These are phyloP conservation scores for Cylloceria caligata DNA, from an alignment of 2,888 invertebrate genomes.

Conservation along the genomic window DNA sequence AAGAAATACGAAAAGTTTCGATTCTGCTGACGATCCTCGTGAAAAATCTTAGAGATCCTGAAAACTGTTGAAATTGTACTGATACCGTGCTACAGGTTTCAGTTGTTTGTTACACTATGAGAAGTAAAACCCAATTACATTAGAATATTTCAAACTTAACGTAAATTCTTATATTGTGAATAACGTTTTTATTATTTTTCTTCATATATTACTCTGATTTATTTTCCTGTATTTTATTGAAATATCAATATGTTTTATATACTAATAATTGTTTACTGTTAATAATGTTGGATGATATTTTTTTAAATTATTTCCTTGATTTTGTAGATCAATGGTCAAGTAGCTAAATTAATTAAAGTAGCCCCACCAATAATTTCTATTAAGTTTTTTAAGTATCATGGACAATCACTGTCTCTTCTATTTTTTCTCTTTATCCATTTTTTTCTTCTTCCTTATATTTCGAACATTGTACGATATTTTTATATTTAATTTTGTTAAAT, in stretches of 20 bases:
- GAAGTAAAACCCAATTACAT: background rate
- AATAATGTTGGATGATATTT: too few species aligned
- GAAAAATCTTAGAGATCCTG: background rate
- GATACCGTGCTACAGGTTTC: background rate
- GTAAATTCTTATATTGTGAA: background rate
- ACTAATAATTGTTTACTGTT: background rate
- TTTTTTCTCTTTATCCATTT: too few species aligned
- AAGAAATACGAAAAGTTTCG: slow-evolving; percentile 10
- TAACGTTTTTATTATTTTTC: background rate
- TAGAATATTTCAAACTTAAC: background rate
- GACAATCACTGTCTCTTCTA: too few species aligned
- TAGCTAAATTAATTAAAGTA: background rate
- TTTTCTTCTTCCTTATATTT: too few species aligned
- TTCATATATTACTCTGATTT: background rate
- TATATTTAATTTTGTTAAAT: too few species aligned
- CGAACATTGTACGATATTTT: too few species aligned
- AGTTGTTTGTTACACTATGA: background rate
- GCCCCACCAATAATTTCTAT: too few species aligned
- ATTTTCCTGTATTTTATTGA: background rate
- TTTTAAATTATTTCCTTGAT: too few species aligned
- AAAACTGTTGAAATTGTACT: background rate
- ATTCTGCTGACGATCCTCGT: slow-evolving; percentile 1
- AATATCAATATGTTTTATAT: background rate
- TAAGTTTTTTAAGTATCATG: too few species aligned
- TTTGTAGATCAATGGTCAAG: too few species aligned